Conservation (phyloP, 2,888 invertebrate genomes). For the Ennomos fuscantarius region DNA sequence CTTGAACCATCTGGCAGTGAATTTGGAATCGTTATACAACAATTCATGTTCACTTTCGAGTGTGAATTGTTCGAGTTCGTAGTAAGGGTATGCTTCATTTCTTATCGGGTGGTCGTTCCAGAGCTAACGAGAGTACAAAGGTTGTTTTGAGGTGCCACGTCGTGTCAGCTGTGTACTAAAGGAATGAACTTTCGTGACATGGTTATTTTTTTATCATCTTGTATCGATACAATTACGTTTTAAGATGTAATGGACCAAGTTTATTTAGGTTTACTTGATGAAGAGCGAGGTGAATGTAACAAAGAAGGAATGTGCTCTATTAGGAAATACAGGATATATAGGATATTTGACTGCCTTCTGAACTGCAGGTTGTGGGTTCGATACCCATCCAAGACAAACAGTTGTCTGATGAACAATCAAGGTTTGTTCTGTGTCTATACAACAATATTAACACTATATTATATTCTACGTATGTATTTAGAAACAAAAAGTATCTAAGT, state of each 20-base stretch:
- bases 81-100: constrained; percentile 55
- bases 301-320: constrained; percentile 7
- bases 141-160: constrained; percentile 79
- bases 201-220: constrained; percentile 54
- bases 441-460: too few relatives aligned
- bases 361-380: too few relatives aligned
- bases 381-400: too few relatives aligned
- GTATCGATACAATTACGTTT: constrained; percentile 44
- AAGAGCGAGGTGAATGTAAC: constrained; percentile 22
- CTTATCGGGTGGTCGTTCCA: constrained; percentile 81
- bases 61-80: constrained; percentile 22
- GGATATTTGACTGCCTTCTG: too few relatives aligned
- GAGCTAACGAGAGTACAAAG: constrained; percentile 79
- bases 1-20: constrained; percentile 3
- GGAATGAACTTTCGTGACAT: constrained; percentile 65
- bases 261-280: constrained; percentile 36
- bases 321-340: too few relatives aligned
- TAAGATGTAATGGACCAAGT: constrained; percentile 36
- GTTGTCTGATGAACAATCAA: too few relatives aligned
- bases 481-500: too few relatives aligned
- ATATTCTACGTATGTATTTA: too few relatives aligned
- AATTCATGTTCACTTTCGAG: constrained; percentile 9
- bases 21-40: constrained; percentile 8
- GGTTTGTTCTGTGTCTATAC: too few relatives aligned
- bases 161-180: constrained; percentile 70